Percentiles rank a stretch among this genome's conserved stretches.
These are phyloP conservation scores for Fragum fragum DNA, from an alignment of 2,888 invertebrate species.

Conservation along the genomic window DNA sequence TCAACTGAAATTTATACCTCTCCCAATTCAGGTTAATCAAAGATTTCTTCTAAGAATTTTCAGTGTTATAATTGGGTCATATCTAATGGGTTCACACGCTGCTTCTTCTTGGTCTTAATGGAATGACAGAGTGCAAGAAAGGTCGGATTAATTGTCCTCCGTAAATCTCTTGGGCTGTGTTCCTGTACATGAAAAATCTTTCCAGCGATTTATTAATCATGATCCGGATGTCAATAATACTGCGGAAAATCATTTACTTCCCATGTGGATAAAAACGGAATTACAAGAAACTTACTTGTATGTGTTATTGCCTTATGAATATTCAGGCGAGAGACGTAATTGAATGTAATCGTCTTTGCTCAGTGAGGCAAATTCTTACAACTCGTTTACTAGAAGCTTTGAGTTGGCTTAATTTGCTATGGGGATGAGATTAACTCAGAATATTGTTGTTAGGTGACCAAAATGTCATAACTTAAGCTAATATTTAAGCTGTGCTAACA, in stretches of 20 bases:
- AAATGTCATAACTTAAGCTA: no score
- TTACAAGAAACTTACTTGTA: constrained; percentile 17
- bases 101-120: neutral
- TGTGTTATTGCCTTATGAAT: constrained; percentile 18
- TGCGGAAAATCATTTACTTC: constrained; percentile 19
- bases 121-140: neutral
- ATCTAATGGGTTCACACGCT: no score
- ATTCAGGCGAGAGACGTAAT: neutral
- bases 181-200: constrained; percentile 20
- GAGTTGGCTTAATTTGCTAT: no score
- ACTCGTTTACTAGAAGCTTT: no score
- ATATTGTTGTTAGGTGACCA: no score
- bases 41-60: no score
- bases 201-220: constrained; percentile 20
- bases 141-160: neutral
- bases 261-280: constrained; percentile 16
- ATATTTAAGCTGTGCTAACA: no score
- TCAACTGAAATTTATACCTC: no score
- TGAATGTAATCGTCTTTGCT: constrained; percentile 10
- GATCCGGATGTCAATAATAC: constrained; percentile 21
- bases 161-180: neutral
- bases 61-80: no score
- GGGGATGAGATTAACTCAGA: no score
- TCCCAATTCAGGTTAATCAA: no score
- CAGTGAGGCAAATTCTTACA: no score